phyloP scores from a whole-genome alignment of 2,797 vertebrate species.

The Hypotaenidia okinawae region DNA sequence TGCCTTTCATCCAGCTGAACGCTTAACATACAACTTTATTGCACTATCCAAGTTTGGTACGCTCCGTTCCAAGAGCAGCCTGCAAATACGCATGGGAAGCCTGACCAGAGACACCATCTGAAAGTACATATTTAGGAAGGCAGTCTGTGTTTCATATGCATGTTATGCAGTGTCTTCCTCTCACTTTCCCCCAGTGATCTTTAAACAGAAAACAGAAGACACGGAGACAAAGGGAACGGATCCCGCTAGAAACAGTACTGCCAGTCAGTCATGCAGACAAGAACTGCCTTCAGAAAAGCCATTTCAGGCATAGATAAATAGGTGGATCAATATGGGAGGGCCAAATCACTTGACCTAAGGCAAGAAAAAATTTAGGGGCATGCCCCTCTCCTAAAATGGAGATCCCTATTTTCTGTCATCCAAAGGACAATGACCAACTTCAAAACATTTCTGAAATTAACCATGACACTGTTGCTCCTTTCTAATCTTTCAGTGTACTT shows the following conservation, averaged over 20 bases:
- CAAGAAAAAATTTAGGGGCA: slow-evolving; percentile 50
- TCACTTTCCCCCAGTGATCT: neutral
- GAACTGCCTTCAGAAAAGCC: slow-evolving; percentile 64
- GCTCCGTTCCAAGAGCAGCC: neutral
- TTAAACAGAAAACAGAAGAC: slow-evolving; percentile 34
- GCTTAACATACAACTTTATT: neutral
- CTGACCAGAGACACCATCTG: neutral
- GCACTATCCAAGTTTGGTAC: neutral
- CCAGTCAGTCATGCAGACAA: slow-evolving; percentile 62
- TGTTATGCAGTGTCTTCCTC: slow-evolving; percentile 27
- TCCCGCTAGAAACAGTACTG: slow-evolving; percentile 36
- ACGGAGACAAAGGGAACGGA: slow-evolving; percentile 6
- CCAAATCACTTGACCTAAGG: slow-evolving; percentile 68
- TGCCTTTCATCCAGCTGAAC: neutral
- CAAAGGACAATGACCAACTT: slow-evolving; percentile 1
- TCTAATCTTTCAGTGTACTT: neutral
- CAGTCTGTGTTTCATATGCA: slow-evolving; percentile 25
- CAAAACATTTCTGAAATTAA: slow-evolving; percentile 57
- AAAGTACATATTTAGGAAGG: neutral
- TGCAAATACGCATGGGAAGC: neutral
- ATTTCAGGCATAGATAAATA: slow-evolving; percentile 59
- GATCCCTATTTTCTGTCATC: slow-evolving; percentile 38
- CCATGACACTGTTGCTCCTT: neutral
- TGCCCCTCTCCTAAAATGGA: slow-evolving; percentile 34
- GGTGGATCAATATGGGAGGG: slow-evolving; percentile 64